Evolutionary conservation across 2,888 invertebrate genomes (phyloP).

Genomic region (Rhopalosiphum nymphaeae): DNA sequence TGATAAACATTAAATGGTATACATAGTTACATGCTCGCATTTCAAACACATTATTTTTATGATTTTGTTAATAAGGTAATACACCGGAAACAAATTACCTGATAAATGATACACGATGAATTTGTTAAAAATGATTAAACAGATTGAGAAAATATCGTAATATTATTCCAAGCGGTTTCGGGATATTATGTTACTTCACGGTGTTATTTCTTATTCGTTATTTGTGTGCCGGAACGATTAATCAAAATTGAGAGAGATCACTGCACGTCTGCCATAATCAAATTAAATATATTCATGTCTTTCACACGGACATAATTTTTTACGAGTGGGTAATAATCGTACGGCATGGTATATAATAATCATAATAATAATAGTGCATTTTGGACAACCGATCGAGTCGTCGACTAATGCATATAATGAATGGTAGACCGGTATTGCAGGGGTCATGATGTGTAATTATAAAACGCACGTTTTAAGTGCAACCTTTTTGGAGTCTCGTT

Average conservation of each 20-base stretch:
- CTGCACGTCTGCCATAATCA: background rate
- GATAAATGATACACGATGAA: background rate
- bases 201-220: background rate
- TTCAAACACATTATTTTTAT: background rate
- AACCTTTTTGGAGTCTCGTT: background rate
- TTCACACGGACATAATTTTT: background rate
- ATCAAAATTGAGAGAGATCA: background rate
- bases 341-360: background rate
- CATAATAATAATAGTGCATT: background rate
- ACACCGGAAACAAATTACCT: conserved; percentile 22
- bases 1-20: background rate
- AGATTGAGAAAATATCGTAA: background rate
- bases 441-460: conserved; percentile 1
- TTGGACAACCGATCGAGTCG: background rate
- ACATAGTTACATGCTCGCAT: background rate
- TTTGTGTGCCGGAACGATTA: background rate
- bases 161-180: background rate
- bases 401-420: background rate
- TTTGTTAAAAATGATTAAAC: background rate
- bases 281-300: background rate
- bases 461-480: conserved; percentile 17
- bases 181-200: background rate
- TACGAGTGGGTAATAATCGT: background rate
- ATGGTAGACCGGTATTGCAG: background rate
- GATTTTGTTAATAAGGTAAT: background rate